A percentile compares a stretch with the other conserved stretches of the same genome.
Evolutionary conservation across 37 sponge, comb jelly and placozoan species (phyloP).

Genomic region (Halichondria panicea): DNA sequence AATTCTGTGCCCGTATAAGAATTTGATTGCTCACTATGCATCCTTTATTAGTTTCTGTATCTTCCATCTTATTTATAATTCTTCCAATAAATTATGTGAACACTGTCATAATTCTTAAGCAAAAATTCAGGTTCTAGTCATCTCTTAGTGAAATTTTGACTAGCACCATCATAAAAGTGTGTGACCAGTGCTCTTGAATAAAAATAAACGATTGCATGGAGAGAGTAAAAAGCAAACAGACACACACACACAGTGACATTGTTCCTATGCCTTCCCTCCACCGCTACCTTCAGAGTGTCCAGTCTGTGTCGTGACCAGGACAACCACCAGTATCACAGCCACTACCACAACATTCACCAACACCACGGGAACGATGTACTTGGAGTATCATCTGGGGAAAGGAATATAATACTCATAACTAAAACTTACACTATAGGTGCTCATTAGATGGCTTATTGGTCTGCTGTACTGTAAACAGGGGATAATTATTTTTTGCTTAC

Average conservation of each 20-base stretch:
- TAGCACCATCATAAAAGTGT: too few species aligned
- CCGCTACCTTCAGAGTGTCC: not conserved
- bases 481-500: slow-evolving; percentile 18
- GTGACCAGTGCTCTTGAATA: too few species aligned
- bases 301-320: slow-evolving; percentile 24
- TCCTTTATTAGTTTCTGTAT: not conserved
- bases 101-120: too few species aligned
- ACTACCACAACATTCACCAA: slow-evolving; percentile 49
- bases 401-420: not conserved
- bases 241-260: not conserved
- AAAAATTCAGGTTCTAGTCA: too few species aligned
- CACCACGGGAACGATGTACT: slow-evolving; percentile 66
- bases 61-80: not conserved
- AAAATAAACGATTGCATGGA: too few species aligned
- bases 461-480: not conserved
- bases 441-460: not conserved
- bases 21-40: slow-evolving; percentile 3
- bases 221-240: not conserved
- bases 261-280: not conserved
- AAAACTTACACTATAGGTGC: not conserved
- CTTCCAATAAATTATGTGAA: too few species aligned
- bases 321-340: slow-evolving; percentile 56
- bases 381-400: slow-evolving; percentile 62
- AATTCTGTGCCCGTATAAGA: slow-evolving; percentile 29
- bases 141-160: too few species aligned